Percentiles rank a stretch among this genome's conserved stretches.
phyloP scores from a whole-genome alignment of 2,113 vertebrate species.

The Menura novaehollandiae region DNA sequence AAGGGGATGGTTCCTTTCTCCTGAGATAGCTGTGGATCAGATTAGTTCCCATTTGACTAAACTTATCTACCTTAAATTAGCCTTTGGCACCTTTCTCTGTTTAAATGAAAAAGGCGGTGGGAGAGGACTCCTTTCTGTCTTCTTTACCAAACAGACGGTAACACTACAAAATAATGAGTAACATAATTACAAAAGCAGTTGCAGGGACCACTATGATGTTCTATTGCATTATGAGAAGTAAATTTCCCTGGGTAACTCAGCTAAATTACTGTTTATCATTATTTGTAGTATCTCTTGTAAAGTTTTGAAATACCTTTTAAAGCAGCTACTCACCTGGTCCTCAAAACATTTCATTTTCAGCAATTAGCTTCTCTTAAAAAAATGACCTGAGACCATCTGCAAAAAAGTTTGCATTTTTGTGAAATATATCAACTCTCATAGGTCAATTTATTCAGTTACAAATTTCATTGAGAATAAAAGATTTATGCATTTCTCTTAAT shows the following conservation, averaged over 20 bases:
- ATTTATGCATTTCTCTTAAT: slow-evolving; percentile 79
- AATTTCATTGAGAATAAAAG: slow-evolving; percentile 78
- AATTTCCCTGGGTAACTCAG: background rate
- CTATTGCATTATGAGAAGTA: accelerated
- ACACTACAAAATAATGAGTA: background rate
- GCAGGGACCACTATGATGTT: background rate
- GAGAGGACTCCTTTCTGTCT: background rate
- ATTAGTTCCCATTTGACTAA: background rate
- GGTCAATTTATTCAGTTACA: slow-evolving; percentile 80
- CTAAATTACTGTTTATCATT: background rate
- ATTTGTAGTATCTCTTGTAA: background rate
- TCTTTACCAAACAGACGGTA: background rate
- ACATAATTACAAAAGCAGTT: background rate
- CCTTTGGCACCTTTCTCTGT: background rate
- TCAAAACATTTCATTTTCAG: background rate
- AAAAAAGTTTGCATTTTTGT: slow-evolving; percentile 49
- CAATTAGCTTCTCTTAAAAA: background rate
- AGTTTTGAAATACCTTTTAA: background rate
- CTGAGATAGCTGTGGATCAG: background rate
- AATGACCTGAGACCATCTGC: slow-evolving; percentile 16
- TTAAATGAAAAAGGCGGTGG: background rate
- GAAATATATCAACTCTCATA: slow-evolving; percentile 72
- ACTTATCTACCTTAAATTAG: background rate
- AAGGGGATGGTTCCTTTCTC: background rate
- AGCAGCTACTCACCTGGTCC: background rate